Evolutionary conservation across 2,888 invertebrate species (phyloP).

Genomic region (Tenthredo distinguenda): DNA sequence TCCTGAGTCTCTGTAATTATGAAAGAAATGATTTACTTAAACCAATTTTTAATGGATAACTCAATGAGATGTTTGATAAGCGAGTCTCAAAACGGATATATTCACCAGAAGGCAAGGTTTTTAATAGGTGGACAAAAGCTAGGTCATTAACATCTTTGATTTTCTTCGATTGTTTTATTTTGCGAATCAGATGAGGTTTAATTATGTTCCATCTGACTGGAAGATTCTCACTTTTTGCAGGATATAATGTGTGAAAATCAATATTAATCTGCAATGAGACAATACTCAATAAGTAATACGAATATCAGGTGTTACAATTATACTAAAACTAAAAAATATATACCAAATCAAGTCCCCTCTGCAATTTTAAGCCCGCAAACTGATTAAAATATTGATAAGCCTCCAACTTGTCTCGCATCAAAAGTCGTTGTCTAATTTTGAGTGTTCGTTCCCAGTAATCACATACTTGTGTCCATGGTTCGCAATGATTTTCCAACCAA

Average conservation of each 20-base stretch:
- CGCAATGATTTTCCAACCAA: background rate
- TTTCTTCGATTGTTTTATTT: background rate
- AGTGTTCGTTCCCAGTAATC: background rate
- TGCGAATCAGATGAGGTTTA: background rate
- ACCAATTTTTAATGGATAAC: background rate
- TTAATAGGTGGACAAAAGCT: background rate
- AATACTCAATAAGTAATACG: background rate
- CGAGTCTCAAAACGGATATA: background rate
- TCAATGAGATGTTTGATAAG: background rate
- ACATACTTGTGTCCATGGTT: background rate
- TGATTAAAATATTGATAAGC: background rate
- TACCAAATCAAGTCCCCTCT: background rate
- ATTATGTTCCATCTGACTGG: background rate
- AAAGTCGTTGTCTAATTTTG: background rate
- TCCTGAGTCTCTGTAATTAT: background rate
- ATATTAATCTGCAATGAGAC: background rate
- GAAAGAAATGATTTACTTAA: background rate
- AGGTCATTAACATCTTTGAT: background rate
- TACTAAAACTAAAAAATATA: background rate
- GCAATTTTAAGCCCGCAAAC: background rate
- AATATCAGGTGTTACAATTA: background rate
- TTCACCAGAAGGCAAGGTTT: background rate
- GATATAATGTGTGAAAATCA: background rate
- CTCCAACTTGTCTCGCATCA: background rate
- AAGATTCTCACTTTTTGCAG: background rate